A percentile compares a stretch with the other conserved stretches of the same genome.
Evolutionary conservation across 1,140 invertebrate species (phyloP).

Genomic region (Tetranychus urticae): DNA sequence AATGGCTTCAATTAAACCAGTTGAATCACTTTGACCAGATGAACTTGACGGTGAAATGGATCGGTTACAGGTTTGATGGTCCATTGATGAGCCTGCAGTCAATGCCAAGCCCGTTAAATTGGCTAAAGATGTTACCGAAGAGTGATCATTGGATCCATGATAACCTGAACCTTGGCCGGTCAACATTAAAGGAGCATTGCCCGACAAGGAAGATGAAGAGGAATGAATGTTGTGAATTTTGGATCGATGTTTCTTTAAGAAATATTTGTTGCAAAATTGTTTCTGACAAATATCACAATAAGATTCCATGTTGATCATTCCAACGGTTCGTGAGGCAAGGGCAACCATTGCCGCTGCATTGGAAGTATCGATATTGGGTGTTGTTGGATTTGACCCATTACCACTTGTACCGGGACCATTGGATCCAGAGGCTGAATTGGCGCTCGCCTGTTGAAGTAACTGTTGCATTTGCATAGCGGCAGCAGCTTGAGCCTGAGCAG

Average conservation of each 20-base stretch:
- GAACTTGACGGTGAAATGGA: no score
- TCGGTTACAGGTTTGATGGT: no score
- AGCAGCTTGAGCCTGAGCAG: conserved; percentile 83
- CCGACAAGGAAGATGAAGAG: neutral
- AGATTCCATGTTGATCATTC: conserved; percentile 59
- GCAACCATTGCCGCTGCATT: neutral
- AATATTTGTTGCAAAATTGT: conserved; percentile 86
- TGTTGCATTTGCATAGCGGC: conserved; percentile 45
- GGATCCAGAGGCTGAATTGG: no score
- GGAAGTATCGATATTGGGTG: neutral
- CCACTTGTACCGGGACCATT: no score
- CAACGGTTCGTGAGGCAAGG: neutral
- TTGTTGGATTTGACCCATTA: neutral
- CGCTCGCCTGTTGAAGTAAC: neutral
- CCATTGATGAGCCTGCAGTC: no score
- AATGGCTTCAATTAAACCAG: neutral
- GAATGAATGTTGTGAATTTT: conserved; percentile 41
- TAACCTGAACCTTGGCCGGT: neutral
- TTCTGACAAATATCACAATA: conserved; percentile 44
- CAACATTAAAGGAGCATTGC: conserved; percentile 33
- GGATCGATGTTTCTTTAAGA: conserved; percentile 86
- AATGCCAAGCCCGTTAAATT: neutral
- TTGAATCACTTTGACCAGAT: neutral
- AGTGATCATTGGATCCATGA: no score
- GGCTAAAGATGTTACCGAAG: neutral